phyloP scores from a whole-genome alignment of 2,113 vertebrate species.

The Oceanites oceanicus region DNA sequence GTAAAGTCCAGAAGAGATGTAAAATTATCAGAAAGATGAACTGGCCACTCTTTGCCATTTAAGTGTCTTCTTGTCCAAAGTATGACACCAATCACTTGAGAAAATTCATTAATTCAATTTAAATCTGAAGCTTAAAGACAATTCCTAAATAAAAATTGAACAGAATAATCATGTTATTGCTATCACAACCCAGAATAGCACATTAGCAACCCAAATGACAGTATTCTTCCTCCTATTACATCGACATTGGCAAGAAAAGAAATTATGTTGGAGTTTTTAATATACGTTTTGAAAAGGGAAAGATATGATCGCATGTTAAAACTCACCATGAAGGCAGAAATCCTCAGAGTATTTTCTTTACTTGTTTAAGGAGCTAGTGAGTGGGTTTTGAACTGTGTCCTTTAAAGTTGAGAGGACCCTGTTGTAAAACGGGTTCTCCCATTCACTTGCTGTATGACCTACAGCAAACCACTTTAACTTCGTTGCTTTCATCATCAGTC shows the following conservation, averaged over 20 bases:
- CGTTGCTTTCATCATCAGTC: not conserved
- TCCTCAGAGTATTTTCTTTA: not conserved
- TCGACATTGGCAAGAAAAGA: not conserved
- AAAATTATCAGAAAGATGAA: not conserved
- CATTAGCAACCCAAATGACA: not conserved
- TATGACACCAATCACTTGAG: accelerated
- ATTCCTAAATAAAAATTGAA: slow-evolving; percentile 26
- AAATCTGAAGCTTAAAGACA: not conserved
- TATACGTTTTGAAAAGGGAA: not conserved
- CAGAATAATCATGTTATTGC: not conserved
- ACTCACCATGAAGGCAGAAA: not conserved
- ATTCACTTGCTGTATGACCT: not conserved
- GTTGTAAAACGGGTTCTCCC: not conserved
- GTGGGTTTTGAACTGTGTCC: not conserved
- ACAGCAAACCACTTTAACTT: not conserved
- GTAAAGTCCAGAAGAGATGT: not conserved
- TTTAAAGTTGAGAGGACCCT: not conserved
- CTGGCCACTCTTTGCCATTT: not conserved
- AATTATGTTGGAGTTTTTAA: not conserved
- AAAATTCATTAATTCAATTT: not conserved
- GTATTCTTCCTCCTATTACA: not conserved
- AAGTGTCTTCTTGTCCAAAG: not conserved
- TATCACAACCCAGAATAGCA: not conserved
- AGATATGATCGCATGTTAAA: not conserved
- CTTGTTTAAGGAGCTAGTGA: not conserved